These are phyloP conservation scores for Anas capensis DNA, from an alignment of 2,797 vertebrate species.

Conservation along the genomic window DNA sequence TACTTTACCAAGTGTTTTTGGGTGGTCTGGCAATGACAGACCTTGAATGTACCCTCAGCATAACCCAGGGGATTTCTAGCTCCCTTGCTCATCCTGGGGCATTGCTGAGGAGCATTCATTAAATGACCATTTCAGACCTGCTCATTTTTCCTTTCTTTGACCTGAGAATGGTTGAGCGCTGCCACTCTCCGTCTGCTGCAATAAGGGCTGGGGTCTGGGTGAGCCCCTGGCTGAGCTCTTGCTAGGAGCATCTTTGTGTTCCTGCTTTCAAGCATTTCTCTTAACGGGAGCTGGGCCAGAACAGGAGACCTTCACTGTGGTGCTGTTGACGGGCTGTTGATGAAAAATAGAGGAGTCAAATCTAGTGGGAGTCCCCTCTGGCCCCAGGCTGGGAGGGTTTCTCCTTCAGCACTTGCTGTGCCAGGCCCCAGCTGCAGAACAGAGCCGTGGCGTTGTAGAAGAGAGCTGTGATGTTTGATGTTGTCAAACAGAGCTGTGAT, in stretches of 20 bases:
- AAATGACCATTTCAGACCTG: not conserved
- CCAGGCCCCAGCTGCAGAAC: not conserved
- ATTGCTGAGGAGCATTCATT: not conserved
- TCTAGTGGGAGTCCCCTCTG: not conserved
- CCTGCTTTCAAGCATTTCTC: not conserved
- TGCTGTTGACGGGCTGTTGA: not conserved
- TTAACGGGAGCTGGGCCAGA: not conserved
- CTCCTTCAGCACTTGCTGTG: rapidly evolving
- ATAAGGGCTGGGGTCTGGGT: not conserved
- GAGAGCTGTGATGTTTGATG: too few species aligned
- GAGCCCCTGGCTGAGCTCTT: not conserved
- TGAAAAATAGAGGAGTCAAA: not conserved
- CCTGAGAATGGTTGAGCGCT: not conserved
- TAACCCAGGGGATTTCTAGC: not conserved
- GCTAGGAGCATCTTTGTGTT: not conserved
- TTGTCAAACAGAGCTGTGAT: not conserved
- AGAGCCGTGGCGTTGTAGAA: not conserved
- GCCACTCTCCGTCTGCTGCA: not conserved
- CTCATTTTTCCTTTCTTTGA: not conserved
- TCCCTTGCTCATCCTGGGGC: not conserved
- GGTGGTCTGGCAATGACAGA: not conserved
- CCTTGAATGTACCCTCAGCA: not conserved
- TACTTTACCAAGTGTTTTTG: not conserved
- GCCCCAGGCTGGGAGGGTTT: not conserved
- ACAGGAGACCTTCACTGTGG: too few species aligned